Evolutionary conservation across 2,797 vertebrate genomes (phyloP).

Genomic region (Channallabes apus): DNA sequence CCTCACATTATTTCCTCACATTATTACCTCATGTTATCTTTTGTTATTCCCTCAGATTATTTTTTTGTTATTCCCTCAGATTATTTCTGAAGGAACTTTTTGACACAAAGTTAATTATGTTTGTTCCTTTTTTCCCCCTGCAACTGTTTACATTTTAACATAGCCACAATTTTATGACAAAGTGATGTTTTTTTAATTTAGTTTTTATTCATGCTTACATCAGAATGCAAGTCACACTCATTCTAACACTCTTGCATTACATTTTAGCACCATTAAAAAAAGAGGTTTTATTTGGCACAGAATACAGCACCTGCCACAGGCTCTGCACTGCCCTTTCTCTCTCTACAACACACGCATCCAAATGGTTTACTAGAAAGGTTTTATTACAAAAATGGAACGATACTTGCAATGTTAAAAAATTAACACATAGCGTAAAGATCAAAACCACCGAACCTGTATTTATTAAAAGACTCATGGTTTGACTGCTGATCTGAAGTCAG

Average conservation of each 20-base stretch:
- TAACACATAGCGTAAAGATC: not conserved
- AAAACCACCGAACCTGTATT: not conserved
- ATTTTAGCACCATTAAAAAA: not conserved
- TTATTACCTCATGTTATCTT: too few relatives aligned
- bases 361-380: not conserved
- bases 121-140: not conserved
- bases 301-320: not conserved
- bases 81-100: too few relatives aligned
- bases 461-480: not conserved
- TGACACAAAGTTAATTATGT: not conserved
- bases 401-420: not conserved
- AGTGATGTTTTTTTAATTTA: not conserved
- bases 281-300: not conserved
- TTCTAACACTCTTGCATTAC: not conserved
- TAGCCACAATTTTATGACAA: not conserved
- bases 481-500: not conserved
- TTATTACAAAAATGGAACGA: not conserved
- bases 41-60: too few relatives aligned
- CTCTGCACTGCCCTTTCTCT: not conserved
- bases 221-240: not conserved
- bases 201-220: not conserved
- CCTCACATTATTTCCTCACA: too few relatives aligned
- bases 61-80: too few relatives aligned
- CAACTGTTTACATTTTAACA: not conserved
- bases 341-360: not conserved